phyloP scores from a whole-genome alignment of 2,888 invertebrate genomes.

The Parasteatoda lunata region DNA sequence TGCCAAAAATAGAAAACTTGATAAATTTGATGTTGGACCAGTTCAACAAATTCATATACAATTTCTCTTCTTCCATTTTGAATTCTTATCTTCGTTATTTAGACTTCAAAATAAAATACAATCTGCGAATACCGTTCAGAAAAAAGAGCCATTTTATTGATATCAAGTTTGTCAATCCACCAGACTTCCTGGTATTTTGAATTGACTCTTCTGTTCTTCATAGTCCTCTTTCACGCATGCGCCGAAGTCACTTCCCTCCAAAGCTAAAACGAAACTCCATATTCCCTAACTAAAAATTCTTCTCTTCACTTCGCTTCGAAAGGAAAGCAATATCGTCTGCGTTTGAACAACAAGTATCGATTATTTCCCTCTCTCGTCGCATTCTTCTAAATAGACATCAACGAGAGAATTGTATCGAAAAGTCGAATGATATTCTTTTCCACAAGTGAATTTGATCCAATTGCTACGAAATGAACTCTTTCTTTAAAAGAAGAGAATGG shows the following conservation, averaged over 20 bases:
- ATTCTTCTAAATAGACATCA: background rate
- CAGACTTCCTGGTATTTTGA: constrained; percentile 5
- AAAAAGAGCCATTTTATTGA: background rate
- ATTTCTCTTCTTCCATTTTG: no score
- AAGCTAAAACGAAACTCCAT: constrained; percentile 5
- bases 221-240: background rate
- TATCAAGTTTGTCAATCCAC: constrained; percentile 2
- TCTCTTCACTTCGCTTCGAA: constrained; percentile 1
- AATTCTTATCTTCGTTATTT: no score
- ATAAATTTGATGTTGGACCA: no score
- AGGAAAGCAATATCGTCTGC: background rate
- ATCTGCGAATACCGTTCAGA: no score
- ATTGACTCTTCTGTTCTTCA: constrained; percentile 5
- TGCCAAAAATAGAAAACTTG: no score
- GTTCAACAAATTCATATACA: no score
- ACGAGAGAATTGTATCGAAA: background rate
- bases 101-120: no score
- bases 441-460: constrained; percentile 5
- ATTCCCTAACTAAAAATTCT: background rate
- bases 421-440: background rate
- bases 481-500: background rate
- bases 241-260: background rate
- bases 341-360: background rate
- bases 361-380: background rate
- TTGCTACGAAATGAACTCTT: background rate